phyloP scores from a whole-genome alignment of 2,797 vertebrate species.

The Myoxocephalus aenaeus region DNA sequence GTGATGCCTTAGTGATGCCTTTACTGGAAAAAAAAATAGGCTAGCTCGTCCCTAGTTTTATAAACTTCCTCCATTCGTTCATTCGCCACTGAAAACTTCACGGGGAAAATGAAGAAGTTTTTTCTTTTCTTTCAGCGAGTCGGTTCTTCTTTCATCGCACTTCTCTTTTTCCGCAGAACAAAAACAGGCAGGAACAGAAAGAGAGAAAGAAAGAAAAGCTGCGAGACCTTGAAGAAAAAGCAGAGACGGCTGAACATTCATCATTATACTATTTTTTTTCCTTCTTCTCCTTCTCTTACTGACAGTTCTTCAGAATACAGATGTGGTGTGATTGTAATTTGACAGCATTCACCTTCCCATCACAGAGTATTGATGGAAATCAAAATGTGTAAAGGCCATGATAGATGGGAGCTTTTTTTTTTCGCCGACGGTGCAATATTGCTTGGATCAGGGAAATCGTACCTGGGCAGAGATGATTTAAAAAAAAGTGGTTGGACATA shows the following conservation, averaged over 20 bases:
- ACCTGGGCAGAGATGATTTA: constrained; percentile 24
- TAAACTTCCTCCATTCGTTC: constrained; percentile 42
- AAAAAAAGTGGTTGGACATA: constrained; percentile 41
- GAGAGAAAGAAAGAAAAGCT: constrained; percentile 25
- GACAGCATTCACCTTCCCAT: constrained; percentile 61
- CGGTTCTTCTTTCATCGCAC: constrained; percentile 22
- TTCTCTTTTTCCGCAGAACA: constrained; percentile 22
- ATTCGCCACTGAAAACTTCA: constrained; percentile 26
- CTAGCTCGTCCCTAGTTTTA: not conserved
- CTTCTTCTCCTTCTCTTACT: not conserved
- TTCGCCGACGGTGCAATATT: constrained; percentile 47
- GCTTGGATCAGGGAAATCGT: constrained; percentile 54
- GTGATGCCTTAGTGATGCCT: not conserved
- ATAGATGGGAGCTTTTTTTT: constrained; percentile 49
- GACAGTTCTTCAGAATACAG: constrained; percentile 40
- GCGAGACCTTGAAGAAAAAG: constrained; percentile 46
- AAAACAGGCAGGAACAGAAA: not conserved
- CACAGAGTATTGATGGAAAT: constrained; percentile 62
- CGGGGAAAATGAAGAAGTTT: constrained; percentile 11
- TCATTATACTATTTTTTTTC: constrained; percentile 6
- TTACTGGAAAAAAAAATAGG: constrained; percentile 20
- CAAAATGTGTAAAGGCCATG: constrained; percentile 58
- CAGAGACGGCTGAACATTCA: constrained; percentile 27
- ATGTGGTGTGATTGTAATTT: constrained; percentile 58
- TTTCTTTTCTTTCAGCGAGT: constrained; percentile 17